Evolutionary conservation across 30 jellyfish, hydroid and myxozoan species (phyloP).

Genomic region (Turritopsis dohrnii): DNA sequence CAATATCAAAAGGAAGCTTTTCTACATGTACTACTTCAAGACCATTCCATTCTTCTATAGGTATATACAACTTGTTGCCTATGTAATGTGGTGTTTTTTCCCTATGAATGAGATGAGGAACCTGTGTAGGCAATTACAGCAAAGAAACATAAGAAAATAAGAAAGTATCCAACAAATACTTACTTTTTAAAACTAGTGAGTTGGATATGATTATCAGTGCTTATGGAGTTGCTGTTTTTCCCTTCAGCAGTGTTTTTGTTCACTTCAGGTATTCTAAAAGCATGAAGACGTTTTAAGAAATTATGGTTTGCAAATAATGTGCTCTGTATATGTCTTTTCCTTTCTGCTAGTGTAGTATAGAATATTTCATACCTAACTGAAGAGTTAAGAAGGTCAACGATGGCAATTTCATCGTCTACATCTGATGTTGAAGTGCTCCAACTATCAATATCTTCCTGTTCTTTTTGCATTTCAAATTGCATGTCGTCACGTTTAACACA

Average conservation of each 20-base stretch:
- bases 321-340: too few species aligned
- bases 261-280: background rate
- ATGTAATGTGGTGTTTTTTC: too few species aligned
- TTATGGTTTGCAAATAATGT: background rate
- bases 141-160: too few species aligned
- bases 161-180: too few species aligned
- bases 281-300: background rate
- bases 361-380: background rate
- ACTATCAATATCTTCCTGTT: background rate
- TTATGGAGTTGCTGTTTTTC: background rate
- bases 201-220: background rate
- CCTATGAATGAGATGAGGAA: too few species aligned
- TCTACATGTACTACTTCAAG: too few species aligned
- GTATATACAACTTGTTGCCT: too few species aligned
- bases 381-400: conserved; percentile 1
- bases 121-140: too few species aligned
- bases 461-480: background rate
- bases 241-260: background rate
- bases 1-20: too few species aligned
- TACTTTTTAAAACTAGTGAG: background rate
- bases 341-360: too few species aligned
- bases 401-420: background rate
- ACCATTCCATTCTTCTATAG: too few species aligned
- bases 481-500: background rate
- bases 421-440: conserved; percentile 11